phyloP scores from a whole-genome alignment of 1,140 invertebrate species.

The Trichonephila inaurata region DNA sequence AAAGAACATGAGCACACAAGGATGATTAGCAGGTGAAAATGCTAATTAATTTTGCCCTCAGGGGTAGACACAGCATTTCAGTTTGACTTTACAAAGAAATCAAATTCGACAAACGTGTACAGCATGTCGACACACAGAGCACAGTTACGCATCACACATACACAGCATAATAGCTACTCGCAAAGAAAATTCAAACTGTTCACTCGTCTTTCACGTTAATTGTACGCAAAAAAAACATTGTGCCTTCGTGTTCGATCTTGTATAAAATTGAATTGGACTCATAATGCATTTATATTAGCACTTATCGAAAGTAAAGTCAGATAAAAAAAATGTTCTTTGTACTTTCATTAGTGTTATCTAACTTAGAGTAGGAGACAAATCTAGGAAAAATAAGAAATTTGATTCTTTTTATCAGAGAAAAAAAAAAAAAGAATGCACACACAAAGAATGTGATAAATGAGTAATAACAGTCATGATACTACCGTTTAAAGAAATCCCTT shows the following conservation, averaged over 20 bases:
- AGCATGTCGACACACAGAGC: background rate
- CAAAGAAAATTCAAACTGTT: background rate
- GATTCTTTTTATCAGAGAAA: background rate
- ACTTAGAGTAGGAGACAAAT: too few relatives aligned
- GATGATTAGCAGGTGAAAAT: background rate
- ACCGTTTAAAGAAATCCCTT: too few relatives aligned
- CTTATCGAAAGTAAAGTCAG: too few relatives aligned
- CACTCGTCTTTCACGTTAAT: slow-evolving; percentile 1
- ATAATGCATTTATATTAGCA: background rate
- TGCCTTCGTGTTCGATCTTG: slow-evolving; percentile 4
- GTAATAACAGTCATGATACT: too few relatives aligned
- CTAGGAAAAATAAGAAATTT: too few relatives aligned
- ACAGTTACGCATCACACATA: background rate
- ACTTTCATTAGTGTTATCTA: too few relatives aligned
- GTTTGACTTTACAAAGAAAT: background rate
- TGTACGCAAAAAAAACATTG: background rate
- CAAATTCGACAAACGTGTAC: slow-evolving; percentile 1
- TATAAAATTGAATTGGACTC: background rate
- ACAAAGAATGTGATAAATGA: too few relatives aligned
- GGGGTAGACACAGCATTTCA: background rate
- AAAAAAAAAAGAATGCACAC: background rate
- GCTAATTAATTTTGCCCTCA: background rate
- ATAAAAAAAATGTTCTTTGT: too few relatives aligned
- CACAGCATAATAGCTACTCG: background rate
- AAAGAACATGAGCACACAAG: slow-evolving; percentile 17